Base-by-base conservation (phyloP, 2,113 vertebrate species). In the Octodon degus region DNA sequence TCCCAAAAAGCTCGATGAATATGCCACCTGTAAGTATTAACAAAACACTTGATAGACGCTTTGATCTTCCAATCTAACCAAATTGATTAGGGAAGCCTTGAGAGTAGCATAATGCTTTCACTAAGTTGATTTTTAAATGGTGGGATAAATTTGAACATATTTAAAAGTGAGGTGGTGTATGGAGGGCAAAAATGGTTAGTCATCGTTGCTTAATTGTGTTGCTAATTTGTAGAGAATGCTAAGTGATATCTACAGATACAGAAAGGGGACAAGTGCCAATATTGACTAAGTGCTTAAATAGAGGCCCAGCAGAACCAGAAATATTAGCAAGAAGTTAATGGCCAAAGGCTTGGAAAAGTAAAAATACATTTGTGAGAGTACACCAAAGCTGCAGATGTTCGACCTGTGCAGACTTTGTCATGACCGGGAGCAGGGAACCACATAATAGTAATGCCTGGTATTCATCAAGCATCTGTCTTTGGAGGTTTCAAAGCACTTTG, bases 201-300 rank as follows among this genome's bases (percentile, higher is more conserved):
- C 63, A 55, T 76, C 86, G 67, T 89, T 89, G 92, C 74, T 79
- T 89, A 92, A 93, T 92, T 96, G 79, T 95, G 62, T 89, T 96
- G 93, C 63, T 97, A 93, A 95, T 97, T 89, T 97, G 91, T 93
- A 92, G 96, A 94, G 85, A 97, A 94, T 79, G 67, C 76, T 93
- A 96, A 97, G 93, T 97, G 97, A 97, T 92, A 97, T 97, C 97
- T 97, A 97, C 96, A 97, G 92, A 96, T 96, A 96, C 92, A 97
- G 97, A 96, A 97, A 94, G 96, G 91, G 97, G 89, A 97, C 96
- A 97, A 97, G 94, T 95, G 88, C 93, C 96, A 96, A 97, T 90
- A 95, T 85, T 97, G 94, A 97, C 97, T 63, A 65, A 97, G 94
- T 86, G 86, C 94, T 98, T 96, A 95, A 97, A 95, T 96, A 97